Base-by-base conservation (phyloP, 64 coral and sea anemone genomes). In the Montipora foliosa region DNA sequence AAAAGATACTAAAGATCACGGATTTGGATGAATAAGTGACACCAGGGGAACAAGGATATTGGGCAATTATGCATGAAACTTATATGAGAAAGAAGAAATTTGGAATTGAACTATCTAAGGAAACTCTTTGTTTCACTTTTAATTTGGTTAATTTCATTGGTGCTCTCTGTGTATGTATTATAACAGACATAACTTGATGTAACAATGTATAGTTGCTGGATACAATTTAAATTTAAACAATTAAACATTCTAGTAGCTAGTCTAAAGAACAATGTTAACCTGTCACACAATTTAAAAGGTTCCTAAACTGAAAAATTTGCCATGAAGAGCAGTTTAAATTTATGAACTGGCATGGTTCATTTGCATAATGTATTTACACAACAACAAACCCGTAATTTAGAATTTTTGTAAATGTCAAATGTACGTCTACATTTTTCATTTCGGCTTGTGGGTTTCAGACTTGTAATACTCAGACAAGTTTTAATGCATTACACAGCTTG, bases 401-500 rank as follows among this genome's bases (percentile, higher is more conserved):
- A 14, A 12, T 12, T 64, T 14, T 14, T 64, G 9, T 57, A 71
- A 71, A 67, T 67, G 62, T 17, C 62, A 4, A 14, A 67, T 12
- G 12, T 1, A 14, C 15, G 0, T 13, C 62, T 17, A 14, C 62
- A 21, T 71, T 71, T 24, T 24, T 21, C 21, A 71, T 21, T 24
- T 19, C 5, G 68, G 68, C 21, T 5, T 71, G 68, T 17, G n/a
- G 25, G 5, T 7, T 8, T 55, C 78, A 66, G 17, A 47, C 13
- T 70, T 20, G n/a, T 21, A 24, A 71, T 71, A 86, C 82, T 86
- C 68, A 86, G 82, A 50, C 79, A 72, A 86, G 47, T 71, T 86
- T 86, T 92, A 75, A 93, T 84, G 45, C 81, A 77, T 72, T 92
- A 82, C 88, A 93, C 95, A 96, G 95, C 82, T 80, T 45, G 83